Evolutionary conservation across 2,888 invertebrate genomes (phyloP).

Genomic region (Mesorhabditis belari): DNA sequence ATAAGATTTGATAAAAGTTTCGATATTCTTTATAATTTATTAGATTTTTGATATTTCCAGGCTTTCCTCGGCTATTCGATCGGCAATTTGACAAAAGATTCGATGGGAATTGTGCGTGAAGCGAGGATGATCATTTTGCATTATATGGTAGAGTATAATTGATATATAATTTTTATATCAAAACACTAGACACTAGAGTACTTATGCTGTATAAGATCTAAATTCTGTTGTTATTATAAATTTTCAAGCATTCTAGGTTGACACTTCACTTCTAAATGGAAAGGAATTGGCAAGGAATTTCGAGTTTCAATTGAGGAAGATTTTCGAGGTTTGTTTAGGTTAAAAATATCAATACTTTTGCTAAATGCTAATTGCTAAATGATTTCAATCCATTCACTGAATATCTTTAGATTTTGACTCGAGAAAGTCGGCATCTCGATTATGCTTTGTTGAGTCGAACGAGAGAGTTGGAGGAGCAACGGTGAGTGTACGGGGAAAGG

Average conservation of each 20-base stretch:
- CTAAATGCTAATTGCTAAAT: too few species aligned
- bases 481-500: constrained; percentile 7
- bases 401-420: not conserved
- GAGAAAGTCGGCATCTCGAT: constrained; percentile 26
- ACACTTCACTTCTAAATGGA: constrained; percentile 29
- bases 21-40: too few species aligned
- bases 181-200: too few species aligned
- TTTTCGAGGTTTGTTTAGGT: constrained; percentile 25
- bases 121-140: constrained; percentile 41
- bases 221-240: not conserved
- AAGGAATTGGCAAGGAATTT: constrained; percentile 29
- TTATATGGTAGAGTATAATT: constrained; percentile 35
- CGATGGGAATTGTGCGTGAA: constrained; percentile 17
- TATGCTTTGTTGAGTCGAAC: constrained; percentile 38
- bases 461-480: constrained; percentile 45
- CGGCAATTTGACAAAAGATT: constrained; percentile 17
- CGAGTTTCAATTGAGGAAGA: constrained; percentile 29
- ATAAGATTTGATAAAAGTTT: too few species aligned
- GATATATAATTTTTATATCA: not conserved
- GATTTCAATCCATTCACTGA: constrained; percentile 25
- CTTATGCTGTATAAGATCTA: not conserved
- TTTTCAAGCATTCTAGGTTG: constrained; percentile 16
- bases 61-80: constrained; percentile 32
- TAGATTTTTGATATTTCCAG: too few species aligned
- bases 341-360: too few species aligned